These are phyloP conservation scores for Coryphaenoides rupestris DNA, from an alignment of 2,113 vertebrate species.

Conservation along the genomic window DNA sequence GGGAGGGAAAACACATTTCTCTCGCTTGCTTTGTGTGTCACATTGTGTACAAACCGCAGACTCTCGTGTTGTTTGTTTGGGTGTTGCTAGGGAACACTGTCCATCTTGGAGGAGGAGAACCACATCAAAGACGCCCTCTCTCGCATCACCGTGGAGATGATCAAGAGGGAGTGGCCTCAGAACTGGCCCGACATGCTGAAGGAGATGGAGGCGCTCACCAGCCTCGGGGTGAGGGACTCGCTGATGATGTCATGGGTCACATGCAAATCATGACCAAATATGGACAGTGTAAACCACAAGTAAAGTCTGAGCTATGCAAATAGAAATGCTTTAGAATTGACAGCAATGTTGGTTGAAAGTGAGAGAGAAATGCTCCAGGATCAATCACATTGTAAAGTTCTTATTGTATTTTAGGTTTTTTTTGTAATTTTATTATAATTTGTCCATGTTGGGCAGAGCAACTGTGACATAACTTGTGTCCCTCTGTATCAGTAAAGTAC, in stretches of 20 bases:
- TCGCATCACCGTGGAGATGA: slow-evolving; percentile 95
- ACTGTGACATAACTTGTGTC: no score
- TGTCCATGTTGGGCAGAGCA: no score
- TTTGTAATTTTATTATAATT: no score
- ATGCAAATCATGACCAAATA: slow-evolving; percentile 21
- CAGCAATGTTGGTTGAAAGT: no score
- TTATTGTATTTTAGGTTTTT: no score
- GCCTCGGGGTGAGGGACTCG: slow-evolving; percentile 80
- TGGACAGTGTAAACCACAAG: not conserved
- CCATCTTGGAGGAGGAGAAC: slow-evolving; percentile 91
- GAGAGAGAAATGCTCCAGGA: no score
- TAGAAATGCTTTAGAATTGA: no score
- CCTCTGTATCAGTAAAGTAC: no score
- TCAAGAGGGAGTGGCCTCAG: slow-evolving; percentile 97
- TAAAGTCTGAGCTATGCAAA: no score
- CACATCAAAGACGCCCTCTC: slow-evolving; percentile 94
- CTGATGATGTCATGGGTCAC: not conserved
- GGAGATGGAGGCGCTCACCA: slow-evolving; percentile 88
- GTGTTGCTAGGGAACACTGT: slow-evolving; percentile 80
- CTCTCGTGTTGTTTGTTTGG: not conserved
- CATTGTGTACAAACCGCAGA: no score
- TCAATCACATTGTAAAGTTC: no score
- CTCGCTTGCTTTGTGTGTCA: no score
- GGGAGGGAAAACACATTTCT: not conserved
- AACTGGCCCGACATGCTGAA: slow-evolving; percentile 96